phyloP scores from a whole-genome alignment of 1,140 invertebrate species.

The Panonychus citri region DNA sequence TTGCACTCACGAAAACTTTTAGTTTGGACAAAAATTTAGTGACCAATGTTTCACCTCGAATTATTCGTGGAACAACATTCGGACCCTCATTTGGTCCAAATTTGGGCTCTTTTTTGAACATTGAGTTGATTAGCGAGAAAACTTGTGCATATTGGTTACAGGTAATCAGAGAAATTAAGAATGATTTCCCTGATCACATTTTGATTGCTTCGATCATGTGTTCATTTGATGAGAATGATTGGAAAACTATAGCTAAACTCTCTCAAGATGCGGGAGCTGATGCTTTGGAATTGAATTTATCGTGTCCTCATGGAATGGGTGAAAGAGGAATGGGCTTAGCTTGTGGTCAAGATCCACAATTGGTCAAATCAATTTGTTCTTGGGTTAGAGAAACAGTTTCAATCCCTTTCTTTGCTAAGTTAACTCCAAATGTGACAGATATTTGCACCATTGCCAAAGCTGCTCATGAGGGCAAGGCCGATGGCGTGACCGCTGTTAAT shows the following conservation, averaged over 20 bases:
- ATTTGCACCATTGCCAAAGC: constrained; percentile 68
- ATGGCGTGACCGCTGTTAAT: constrained; percentile 89
- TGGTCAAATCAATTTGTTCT: constrained; percentile 65
- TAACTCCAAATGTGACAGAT: constrained; percentile 93
- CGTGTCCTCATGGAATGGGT: constrained; percentile 95
- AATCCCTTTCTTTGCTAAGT: constrained; percentile 92
- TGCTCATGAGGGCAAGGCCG: constrained; percentile 66
- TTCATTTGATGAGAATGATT: constrained; percentile 60
- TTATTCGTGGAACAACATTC: constrained; percentile 73
- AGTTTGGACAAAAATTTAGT: constrained; percentile 82
- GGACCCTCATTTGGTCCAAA: constrained; percentile 76
- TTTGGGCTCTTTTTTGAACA: constrained; percentile 85
- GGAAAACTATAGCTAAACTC: constrained; percentile 51
- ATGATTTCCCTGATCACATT: constrained; percentile 73
- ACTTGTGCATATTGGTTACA: constrained; percentile 72
- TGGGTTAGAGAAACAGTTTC: constrained; percentile 66
- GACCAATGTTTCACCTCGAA: constrained; percentile 88
- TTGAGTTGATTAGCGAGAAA: constrained; percentile 95
- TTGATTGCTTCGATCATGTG: constrained; percentile 96
- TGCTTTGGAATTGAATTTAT: constrained; percentile 83
- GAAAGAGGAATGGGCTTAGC: constrained; percentile 92
- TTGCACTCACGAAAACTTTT: constrained; percentile 90
- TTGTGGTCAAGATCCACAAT: constrained; percentile 64
- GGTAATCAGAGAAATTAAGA: constrained; percentile 66
- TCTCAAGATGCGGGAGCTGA: constrained; percentile 66